Base-by-base conservation (phyloP, 2,113 vertebrate genomes). In the Gorsachius goisagi region DNA sequence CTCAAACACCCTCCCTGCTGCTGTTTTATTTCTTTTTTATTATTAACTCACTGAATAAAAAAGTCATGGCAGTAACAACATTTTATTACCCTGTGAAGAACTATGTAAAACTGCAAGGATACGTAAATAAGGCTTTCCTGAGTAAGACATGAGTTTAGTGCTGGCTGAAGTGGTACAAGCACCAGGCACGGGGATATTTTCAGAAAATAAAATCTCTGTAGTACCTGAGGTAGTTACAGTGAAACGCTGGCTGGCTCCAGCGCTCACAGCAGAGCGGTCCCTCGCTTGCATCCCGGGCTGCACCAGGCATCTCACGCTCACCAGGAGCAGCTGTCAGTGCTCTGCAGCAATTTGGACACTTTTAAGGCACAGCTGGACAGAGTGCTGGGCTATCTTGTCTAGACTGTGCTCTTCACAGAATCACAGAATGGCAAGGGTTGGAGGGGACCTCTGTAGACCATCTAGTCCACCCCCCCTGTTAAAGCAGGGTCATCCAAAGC, bases 271-370 rank as follows among this genome's bases (percentile, higher is more conserved):
- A n/a, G 33, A 8, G 52, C 0, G 1, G 13, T 21, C 39, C 56
- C 79, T 74, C 1, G 0, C n/a, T 74, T 1, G 0, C n/a, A 33
- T 12, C 28, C 47, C 4, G 1, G 73, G 50, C 85, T 74, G 27
- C 5, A 18, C 18, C 58, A 37, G 41, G 11, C 32, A n/a, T 6
- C 64, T 20, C 20, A 0, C 1, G 5, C 47, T 49, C 32, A 3
- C 0, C n/a, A 17, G 12, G 8, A 63, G 53, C 76, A 15, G 67
- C 27, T 2, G 27, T 26, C 68, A 76, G 81, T 59, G 49, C 23
- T 7, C 2, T 58, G 33, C 52, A 39, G 49, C 52, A 62, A 27
- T 56, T 5, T 5, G 73, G 73, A 12, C 47, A 20, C 0, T 44
- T 44, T 44, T 15, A 15, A 44, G 41, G 15, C 15, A 6, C 41